phyloP scores from a whole-genome alignment of 2,797 vertebrate species.

The Enteromius viviparus region DNA sequence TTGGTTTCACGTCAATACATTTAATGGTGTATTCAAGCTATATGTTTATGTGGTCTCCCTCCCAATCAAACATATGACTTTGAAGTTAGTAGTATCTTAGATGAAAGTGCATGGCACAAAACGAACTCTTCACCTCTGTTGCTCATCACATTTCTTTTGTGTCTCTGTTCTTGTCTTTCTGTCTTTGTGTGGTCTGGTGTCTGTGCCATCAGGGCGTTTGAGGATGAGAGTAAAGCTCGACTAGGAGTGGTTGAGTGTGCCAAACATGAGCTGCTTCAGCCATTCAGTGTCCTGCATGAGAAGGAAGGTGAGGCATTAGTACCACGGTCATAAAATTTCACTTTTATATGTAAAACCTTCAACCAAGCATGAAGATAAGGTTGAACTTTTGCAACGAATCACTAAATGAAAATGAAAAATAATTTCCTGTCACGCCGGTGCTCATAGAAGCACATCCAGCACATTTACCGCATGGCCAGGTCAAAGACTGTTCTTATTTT shows the following conservation, averaged over 20 bases:
- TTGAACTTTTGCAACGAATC: background rate
- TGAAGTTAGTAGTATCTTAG: background rate
- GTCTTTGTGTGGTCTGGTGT: background rate
- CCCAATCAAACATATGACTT: background rate
- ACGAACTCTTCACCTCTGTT: constrained; percentile 2
- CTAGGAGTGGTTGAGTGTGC: constrained; percentile 96
- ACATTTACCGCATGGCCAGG: background rate
- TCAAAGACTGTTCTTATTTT: constrained; percentile 10
- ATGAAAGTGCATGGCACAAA: background rate
- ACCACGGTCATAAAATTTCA: background rate
- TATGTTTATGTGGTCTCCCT: background rate
- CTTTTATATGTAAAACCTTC: constrained; percentile 12
- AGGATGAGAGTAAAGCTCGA: constrained; percentile 95
- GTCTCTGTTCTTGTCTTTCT: constrained; percentile 28
- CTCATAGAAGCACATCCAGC: background rate
- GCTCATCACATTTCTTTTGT: constrained; percentile 6
- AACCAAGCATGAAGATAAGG: background rate
- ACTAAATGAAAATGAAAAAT: background rate
- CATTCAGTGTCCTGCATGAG: constrained; percentile 95
- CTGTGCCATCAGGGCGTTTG: constrained; percentile 83
- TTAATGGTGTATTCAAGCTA: background rate
- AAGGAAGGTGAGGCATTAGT: constrained; percentile 86
- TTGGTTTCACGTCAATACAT: background rate
- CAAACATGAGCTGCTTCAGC: constrained; percentile 95
- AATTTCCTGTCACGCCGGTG: background rate